Base-by-base conservation (phyloP, 2,113 vertebrate genomes). In the Thalassoma bifasciatum region DNA sequence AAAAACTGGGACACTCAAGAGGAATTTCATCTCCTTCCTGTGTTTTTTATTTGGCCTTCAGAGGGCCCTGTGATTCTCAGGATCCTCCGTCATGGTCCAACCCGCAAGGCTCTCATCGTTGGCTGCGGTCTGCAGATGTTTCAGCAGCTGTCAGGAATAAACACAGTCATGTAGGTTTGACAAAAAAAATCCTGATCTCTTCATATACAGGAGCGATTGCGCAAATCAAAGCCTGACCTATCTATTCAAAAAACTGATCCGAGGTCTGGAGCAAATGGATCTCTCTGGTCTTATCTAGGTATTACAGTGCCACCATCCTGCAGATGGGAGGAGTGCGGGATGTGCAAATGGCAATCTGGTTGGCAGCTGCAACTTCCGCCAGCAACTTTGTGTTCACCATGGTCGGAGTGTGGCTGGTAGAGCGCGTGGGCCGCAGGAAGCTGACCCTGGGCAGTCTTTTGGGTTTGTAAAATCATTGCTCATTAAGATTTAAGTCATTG, bases 291-390 rank as follows among this genome's bases (percentile, higher is more conserved):
- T 4, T 49, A 1, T 70, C 0, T 66, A 99, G 98, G 98, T 99
- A 99, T 88, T 99, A 99, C 92, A 99, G 97, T 38, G 98, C 98
- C 17, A 99, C 98, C 77, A 99, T 99, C 77, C 93, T 99, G 86
- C 98, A 99, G 93, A 99, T 99, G 98, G 95, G 96, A 0, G 98
- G 98, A 16, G 96, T 99, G 42, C 94, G 95, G 76, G 94, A 99
- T 0, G 96, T 96, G 40, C 95, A 92, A 66, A 93, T 94, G 30
- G 97, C 98, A 0, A 99, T 99, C 88, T 99, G 98, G 98, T 91
- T 99, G 83, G 91, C 98, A 4, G 94, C 97, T 0, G 92, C 94
- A 8, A 98, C 97, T 8, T 96, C 98, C 0, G 96, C 96, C 66
- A 98, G 96, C 81, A 99, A 99, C 91, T 99, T 99, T 75, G 85